Conservation (phyloP, 2,113 vertebrate species). For the Rhabdomys dilectus region DNA sequence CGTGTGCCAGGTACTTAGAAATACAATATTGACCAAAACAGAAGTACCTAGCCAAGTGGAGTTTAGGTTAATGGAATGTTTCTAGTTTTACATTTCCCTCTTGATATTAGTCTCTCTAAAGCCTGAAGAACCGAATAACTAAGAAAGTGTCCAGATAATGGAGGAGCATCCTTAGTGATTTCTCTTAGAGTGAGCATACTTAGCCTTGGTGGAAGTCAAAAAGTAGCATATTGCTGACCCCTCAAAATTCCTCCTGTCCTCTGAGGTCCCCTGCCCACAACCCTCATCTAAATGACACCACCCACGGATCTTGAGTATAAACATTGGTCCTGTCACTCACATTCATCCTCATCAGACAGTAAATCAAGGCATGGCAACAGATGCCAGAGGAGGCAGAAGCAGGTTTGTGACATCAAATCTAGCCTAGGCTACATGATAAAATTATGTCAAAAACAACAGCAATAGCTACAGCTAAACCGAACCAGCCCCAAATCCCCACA, state of each 20-base stretch:
- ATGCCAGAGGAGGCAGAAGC: background rate
- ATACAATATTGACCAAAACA: background rate
- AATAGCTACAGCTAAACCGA: background rate
- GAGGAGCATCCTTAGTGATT: background rate
- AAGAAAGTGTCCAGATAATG: background rate
- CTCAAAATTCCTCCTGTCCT: background rate
- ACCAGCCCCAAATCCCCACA: background rate
- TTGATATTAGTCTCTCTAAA: slow-evolving; percentile 10
- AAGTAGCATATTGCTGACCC: background rate
- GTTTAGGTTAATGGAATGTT: background rate
- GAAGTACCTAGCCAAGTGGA: background rate
- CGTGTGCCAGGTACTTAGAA: background rate
- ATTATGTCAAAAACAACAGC: background rate
- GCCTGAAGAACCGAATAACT: background rate
- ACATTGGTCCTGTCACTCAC: background rate
- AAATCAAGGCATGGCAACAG: background rate
- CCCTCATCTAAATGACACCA: background rate
- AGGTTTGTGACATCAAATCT: background rate
- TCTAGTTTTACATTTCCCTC: background rate
- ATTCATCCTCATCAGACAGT: background rate
- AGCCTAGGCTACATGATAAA: background rate
- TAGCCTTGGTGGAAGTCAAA: background rate
- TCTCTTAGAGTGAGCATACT: background rate
- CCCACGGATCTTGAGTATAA: background rate
- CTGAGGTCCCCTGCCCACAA: background rate